phyloP scores from a whole-genome alignment of 1,140 invertebrate genomes.

The Lepidurus apus region DNA sequence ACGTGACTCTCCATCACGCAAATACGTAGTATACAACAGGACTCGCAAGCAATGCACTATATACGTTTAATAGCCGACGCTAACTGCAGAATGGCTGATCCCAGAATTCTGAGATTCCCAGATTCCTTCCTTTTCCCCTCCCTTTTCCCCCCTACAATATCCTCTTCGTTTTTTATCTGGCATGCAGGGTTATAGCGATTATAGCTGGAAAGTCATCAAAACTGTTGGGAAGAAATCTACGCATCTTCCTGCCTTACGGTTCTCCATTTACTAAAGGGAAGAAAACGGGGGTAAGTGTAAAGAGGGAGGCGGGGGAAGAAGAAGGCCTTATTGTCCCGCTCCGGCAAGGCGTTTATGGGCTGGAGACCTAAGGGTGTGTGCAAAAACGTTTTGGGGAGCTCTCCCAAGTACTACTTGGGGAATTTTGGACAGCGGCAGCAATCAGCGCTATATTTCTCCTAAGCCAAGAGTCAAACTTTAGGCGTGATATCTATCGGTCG shows the following conservation, averaged over 20 bases:
- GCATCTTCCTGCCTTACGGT: background rate
- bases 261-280: background rate
- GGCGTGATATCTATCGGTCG: background rate
- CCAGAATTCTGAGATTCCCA: too few relatives aligned
- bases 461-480: background rate
- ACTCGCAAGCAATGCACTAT: too few relatives aligned
- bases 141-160: too few relatives aligned
- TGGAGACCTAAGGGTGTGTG: background rate
- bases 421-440: slow-evolving; percentile 18
- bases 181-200: background rate
- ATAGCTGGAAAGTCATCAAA: background rate
- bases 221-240: background rate
- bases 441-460: slow-evolving; percentile 21
- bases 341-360: slow-evolving; percentile 5
- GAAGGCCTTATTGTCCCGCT: slow-evolving; percentile 4
- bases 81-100: too few relatives aligned
- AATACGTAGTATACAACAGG: too few relatives aligned
- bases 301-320: background rate
- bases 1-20: too few relatives aligned
- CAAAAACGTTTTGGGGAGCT: background rate
- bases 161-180: too few relatives aligned
- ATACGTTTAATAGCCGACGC: too few relatives aligned
- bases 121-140: too few relatives aligned
- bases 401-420: slow-evolving; percentile 10
- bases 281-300: background rate